Conservation (phyloP, 2,113 vertebrate species). For the Heterocephalus glaber region DNA sequence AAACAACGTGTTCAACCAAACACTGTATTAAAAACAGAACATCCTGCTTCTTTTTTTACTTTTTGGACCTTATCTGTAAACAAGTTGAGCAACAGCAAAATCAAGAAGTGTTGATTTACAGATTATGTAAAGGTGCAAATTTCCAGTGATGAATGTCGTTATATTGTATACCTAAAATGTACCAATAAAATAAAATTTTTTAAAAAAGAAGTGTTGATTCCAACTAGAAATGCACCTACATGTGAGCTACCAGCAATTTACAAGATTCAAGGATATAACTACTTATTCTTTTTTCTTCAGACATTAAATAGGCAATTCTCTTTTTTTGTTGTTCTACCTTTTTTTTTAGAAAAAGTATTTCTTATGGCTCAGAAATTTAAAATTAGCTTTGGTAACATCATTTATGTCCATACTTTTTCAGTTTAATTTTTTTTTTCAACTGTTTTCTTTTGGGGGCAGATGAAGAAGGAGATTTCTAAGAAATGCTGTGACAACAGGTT, state of each 20-base stretch:
- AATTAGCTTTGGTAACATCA: slow-evolving; percentile 70
- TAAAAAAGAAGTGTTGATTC: slow-evolving; percentile 15
- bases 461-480: slow-evolving; percentile 78
- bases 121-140: no score
- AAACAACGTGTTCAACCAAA: slow-evolving; percentile 52
- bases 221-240: slow-evolving; percentile 32
- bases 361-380: slow-evolving; percentile 78
- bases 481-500: slow-evolving; percentile 85
- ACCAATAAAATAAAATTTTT: no score
- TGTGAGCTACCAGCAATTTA: slow-evolving; percentile 48
- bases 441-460: slow-evolving; percentile 75
- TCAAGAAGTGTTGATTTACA: slow-evolving; percentile 5
- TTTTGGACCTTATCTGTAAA: slow-evolving; percentile 60
- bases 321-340: slow-evolving; percentile 28
- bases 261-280: slow-evolving; percentile 61
- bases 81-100: slow-evolving; percentile 65
- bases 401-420: slow-evolving; percentile 75
- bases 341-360: slow-evolving; percentile 42
- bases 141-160: no score
- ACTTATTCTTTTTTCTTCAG: slow-evolving; percentile 71
- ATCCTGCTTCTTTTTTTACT: slow-evolving; percentile 49
- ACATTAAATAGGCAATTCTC: slow-evolving; percentile 65
- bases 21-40: slow-evolving; percentile 42
- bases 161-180: no score
- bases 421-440: slow-evolving; percentile 76